Evolutionary conservation across 2,113 vertebrate genomes (phyloP), one percentile per base, ranked within the genome.

Genomic region (Archocentrus centrarchus): DNA sequence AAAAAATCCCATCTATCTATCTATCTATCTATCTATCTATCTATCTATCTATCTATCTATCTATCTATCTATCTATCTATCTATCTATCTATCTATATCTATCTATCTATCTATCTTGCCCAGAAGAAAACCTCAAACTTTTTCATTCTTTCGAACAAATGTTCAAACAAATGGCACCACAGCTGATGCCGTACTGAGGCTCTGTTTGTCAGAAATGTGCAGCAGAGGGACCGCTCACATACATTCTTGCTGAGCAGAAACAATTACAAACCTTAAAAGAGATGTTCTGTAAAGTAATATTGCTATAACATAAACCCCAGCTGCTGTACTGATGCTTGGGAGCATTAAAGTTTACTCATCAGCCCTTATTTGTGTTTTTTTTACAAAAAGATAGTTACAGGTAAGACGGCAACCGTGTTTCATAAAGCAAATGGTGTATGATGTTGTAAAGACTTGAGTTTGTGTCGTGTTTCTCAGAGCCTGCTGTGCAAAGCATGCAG

Each of bases 81-180:
- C 44, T 47, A 47, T 47, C 44, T 47, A 15, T 47, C 44, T 47
- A 47, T 47, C 44, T 47, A 53, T 53, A 47, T 47, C 44, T 47
- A 53, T 53, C 17, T 53, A 53, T 53, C 50, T 18, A 18, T 53
- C 50, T 53, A 7, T 53, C 50, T 32, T 7, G 24, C 24, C 18
- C 24, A 73, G 44, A 50, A 50, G 15, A 80, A 66, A 58, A 27
- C 4, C 53, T 66, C 44, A 68, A 37, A 81, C 10, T 63, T 70
- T 83, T 59, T 15, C 22, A 30, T 32, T 77, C 37, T 77, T 41
- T 11, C 5, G 6, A 18, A 77, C 68, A 76, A 86, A 84, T 85
- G 81, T 80, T 90, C 32, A 13, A 61, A 81, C 84, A 88, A 90
- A 85, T 85, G 84, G 59, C 41, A 15, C 20, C 44, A 44, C 84